Percentiles rank a stretch among this genome's conserved stretches.
Evolutionary conservation across 2,888 invertebrate genomes (phyloP).

Genomic region (Oeneis ivallda): DNA sequence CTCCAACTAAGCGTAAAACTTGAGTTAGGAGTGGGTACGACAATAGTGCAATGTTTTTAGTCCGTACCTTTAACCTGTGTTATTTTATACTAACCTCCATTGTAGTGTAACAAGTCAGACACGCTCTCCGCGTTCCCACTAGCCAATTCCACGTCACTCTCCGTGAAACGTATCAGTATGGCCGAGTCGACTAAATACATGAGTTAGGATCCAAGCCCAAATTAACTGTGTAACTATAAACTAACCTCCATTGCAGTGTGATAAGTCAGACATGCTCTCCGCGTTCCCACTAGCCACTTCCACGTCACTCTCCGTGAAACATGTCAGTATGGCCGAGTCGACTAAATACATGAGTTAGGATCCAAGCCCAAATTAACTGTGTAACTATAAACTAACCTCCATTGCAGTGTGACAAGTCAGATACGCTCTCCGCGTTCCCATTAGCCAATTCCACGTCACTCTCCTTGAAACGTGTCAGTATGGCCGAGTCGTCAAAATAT

Average conservation of each 20-base stretch:
- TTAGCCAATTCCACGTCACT: conserved; percentile 37
- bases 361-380: no score
- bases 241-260: conserved; percentile 58
- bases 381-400: conserved; percentile 52
- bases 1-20: no score
- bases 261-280: conserved; percentile 37
- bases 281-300: conserved; percentile 40
- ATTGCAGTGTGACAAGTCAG: conserved; percentile 47
- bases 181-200: conserved; percentile 63
- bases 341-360: conserved; percentile 40
- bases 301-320: conserved; percentile 44
- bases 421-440: conserved; percentile 29
- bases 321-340: conserved; percentile 64
- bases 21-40: no score
- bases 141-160: conserved; percentile 37
- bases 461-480: conserved; percentile 55
- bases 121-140: conserved; percentile 35
- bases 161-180: conserved; percentile 56
- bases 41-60: no score
- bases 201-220: no score
- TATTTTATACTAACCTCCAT: conserved; percentile 54
- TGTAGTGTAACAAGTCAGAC: conserved; percentile 45
- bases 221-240: conserved; percentile 24
- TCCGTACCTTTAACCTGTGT: no score
- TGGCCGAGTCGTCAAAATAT: conserved; percentile 65